phyloP scores from a whole-genome alignment of 2,113 vertebrate genomes.

The Notarius lentiginosus region DNA sequence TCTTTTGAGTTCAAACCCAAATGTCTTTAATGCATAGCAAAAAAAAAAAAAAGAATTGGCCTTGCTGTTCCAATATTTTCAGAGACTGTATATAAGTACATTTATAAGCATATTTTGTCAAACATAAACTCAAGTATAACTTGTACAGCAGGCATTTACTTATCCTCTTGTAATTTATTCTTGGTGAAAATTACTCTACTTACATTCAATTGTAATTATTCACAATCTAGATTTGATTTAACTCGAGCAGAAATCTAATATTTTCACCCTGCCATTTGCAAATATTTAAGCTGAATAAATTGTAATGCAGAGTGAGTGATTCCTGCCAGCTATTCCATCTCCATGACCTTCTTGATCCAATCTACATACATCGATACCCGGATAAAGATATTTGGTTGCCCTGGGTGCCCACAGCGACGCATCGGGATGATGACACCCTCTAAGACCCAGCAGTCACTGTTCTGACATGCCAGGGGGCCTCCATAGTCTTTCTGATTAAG shows the following conservation, averaged over 20 bases:
- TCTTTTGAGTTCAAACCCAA: not conserved
- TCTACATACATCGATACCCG: constrained; percentile 89
- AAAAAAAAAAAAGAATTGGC: not conserved
- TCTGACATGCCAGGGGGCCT: constrained; percentile 88
- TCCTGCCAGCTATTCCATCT: constrained; percentile 47
- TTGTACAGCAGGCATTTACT: not conserved
- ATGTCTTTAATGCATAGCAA: not conserved
- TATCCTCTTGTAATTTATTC: not conserved
- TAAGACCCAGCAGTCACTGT: constrained; percentile 93
- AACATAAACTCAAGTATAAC: not conserved
- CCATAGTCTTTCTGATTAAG: constrained; percentile 86
- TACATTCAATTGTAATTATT: constrained; percentile 9
- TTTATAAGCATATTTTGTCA: not conserved
- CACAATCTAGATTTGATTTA: not conserved
- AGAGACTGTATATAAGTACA: not conserved
- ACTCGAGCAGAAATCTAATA: not conserved
- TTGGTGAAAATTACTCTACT: not conserved
- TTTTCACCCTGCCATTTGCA: not conserved
- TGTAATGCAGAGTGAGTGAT: no score
- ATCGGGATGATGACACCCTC: constrained; percentile 93
- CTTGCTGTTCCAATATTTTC: not conserved
- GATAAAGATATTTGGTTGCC: constrained; percentile 87
- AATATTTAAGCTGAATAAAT: not conserved
- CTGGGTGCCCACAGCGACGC: constrained; percentile 84
- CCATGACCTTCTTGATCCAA: constrained; percentile 96